Evolutionary conservation across 2,888 invertebrate species (phyloP).

Genomic region (Cataglyphis albicans): DNA sequence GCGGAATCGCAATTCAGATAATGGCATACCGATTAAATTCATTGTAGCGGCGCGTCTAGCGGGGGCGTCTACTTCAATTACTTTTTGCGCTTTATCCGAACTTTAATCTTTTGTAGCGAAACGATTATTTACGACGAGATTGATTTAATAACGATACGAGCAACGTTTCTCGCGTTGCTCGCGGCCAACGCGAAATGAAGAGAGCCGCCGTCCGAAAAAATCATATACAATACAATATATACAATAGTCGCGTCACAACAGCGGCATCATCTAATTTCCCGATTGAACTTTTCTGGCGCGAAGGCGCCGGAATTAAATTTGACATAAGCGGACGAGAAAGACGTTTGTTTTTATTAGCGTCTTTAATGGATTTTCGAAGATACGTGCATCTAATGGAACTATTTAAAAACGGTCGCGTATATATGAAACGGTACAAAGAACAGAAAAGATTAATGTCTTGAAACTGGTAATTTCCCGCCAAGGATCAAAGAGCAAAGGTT

Average conservation of each 20-base stretch:
- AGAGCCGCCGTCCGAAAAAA: constrained; percentile 60
- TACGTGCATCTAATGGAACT: neutral
- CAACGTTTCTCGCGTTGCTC: constrained; percentile 36
- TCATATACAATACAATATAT: constrained; percentile 47
- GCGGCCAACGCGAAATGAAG: constrained; percentile 49
- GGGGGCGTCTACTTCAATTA: constrained; percentile 62
- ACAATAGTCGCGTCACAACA: constrained; percentile 6
- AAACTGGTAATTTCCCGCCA: neutral
- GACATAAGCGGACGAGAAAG: constrained; percentile 25
- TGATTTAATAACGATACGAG: constrained; percentile 77
- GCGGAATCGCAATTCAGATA: constrained; percentile 49
- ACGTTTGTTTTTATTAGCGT: constrained; percentile 48
- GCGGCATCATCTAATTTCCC: constrained; percentile 47
- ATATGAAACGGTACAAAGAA: neutral
- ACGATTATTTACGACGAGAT: constrained; percentile 76
- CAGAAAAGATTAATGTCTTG: neutral
- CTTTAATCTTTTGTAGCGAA: constrained; percentile 52
- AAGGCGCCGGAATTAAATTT: constrained; percentile 23
- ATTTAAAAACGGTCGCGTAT: neutral
- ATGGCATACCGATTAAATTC: constrained; percentile 49
- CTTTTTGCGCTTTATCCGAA: constrained; percentile 50
- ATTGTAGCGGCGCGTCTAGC: constrained; percentile 29
- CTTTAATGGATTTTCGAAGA: constrained; percentile 57
- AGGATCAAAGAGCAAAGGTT: constrained; percentile 13
- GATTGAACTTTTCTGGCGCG: constrained; percentile 34